Conservation (phyloP, 2,113 vertebrate genomes). For the Takifugu bimaculatus region DNA sequence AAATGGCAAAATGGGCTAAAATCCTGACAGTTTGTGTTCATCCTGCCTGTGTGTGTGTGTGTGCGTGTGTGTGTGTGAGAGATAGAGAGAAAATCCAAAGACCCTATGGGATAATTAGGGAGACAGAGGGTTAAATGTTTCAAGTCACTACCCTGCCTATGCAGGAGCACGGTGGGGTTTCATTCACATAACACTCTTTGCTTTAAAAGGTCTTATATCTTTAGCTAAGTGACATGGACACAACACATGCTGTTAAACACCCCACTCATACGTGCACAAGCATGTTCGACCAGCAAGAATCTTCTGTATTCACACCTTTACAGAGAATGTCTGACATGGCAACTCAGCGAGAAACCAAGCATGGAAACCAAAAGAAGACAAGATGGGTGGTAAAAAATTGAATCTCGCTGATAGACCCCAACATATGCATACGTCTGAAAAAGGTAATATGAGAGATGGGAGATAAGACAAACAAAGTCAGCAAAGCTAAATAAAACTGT, state of each 20-base stretch:
- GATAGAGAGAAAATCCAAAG: slow-evolving; percentile 14
- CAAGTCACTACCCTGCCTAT: slow-evolving; percentile 18
- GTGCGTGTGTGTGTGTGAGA: slow-evolving; percentile 1
- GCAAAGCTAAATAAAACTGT: slow-evolving; percentile 12
- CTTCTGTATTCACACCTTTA: slow-evolving; percentile 5
- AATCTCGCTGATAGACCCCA: slow-evolving; percentile 14
- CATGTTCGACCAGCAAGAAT: slow-evolving; percentile 38
- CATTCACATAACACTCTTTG: slow-evolving; percentile 23
- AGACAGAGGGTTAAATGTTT: slow-evolving; percentile 43
- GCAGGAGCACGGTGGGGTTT: slow-evolving; percentile 23
- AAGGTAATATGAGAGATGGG: background rate
- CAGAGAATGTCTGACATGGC: slow-evolving; percentile 61
- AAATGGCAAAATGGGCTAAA: slow-evolving; percentile 20
- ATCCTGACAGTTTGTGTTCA: slow-evolving; percentile 32
- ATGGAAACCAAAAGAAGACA: slow-evolving; percentile 7
- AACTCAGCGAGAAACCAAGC: slow-evolving; percentile 36
- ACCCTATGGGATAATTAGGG: slow-evolving; percentile 49
- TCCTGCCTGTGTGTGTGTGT: slow-evolving; percentile 14
- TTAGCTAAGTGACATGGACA: slow-evolving; percentile 22
- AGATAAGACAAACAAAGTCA: slow-evolving; percentile 11
- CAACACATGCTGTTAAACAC: slow-evolving; percentile 16
- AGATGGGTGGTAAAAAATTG: slow-evolving; percentile 20
- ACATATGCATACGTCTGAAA: too few species aligned
- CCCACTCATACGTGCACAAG: slow-evolving; percentile 5
- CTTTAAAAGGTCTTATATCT: slow-evolving; percentile 36